Percentiles rank a stretch among this genome's conserved stretches.
phyloP scores from a whole-genome alignment of 1,140 invertebrate species.

The Listronotus oregonensis region DNA sequence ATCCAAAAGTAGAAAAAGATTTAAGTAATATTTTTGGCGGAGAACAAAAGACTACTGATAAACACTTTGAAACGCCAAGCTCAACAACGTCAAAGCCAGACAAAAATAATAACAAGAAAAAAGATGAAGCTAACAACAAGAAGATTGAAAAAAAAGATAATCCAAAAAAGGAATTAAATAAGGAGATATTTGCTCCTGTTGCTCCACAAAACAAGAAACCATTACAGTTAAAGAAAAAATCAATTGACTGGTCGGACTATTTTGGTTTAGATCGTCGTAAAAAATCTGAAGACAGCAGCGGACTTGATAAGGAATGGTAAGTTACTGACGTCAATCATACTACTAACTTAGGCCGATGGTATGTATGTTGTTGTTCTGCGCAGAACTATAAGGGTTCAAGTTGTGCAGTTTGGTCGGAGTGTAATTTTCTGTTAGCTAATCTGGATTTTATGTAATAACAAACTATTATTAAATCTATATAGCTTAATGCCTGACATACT shows the following conservation, averaged over 20 bases:
- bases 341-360: no score
- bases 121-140: slow-evolving; percentile 23
- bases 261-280: slow-evolving; percentile 80
- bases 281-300: slow-evolving; percentile 59
- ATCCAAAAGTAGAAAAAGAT: slow-evolving; percentile 61
- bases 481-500: no score
- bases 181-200: slow-evolving; percentile 37
- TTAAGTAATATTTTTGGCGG: slow-evolving; percentile 61
- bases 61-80: background rate
- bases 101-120: slow-evolving; percentile 11
- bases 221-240: slow-evolving; percentile 72
- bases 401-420: no score
- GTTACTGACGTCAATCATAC: background rate
- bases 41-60: slow-evolving; percentile 41
- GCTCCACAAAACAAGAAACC: slow-evolving; percentile 57
- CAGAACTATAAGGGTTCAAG: no score
- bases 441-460: no score
- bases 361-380: no score
- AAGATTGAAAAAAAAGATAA: slow-evolving; percentile 40
- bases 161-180: slow-evolving; percentile 34
- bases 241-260: slow-evolving; percentile 82
- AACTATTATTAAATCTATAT: no score
- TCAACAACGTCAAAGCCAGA: slow-evolving; percentile 33
- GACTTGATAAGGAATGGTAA: slow-evolving; percentile 62
- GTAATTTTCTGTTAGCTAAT: no score